Evolutionary conservation across 2,113 vertebrate genomes (phyloP).

Genomic region (Salvelinus sp.): DNA sequence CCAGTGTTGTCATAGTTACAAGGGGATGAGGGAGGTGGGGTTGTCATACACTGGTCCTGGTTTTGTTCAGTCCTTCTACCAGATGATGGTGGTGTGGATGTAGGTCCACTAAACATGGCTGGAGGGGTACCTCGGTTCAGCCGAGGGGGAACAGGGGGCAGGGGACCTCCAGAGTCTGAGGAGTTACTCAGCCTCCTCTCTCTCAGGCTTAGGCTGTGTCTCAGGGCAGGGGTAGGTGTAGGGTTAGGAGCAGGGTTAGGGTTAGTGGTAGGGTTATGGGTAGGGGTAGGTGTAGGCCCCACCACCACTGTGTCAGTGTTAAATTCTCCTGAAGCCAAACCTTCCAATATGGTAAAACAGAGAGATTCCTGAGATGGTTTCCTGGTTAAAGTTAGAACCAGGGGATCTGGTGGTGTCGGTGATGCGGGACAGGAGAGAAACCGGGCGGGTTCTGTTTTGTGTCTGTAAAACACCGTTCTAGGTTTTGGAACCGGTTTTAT

Average conservation of each 20-base stretch:
- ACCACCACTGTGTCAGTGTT: conserved; percentile 9
- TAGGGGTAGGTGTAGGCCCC: neutral
- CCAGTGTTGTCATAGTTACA: conserved; percentile 50
- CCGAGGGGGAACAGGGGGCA: conserved; percentile 67
- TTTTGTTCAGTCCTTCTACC: neutral
- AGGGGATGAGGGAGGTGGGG: conserved; percentile 17
- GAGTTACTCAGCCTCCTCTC: conserved; percentile 30
- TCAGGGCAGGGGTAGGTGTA: neutral
- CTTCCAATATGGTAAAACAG: conserved; percentile 67
- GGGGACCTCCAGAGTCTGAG: conserved; percentile 39
- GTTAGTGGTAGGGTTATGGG: neutral
- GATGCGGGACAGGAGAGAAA: conserved; percentile 26
- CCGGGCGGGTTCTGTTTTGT: conserved; percentile 43
- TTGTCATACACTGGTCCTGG: neutral
- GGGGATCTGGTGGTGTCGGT: neutral
- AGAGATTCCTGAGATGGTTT: conserved; percentile 62
- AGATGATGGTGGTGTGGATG: conserved; percentile 21
- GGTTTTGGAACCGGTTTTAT: conserved; percentile 89
- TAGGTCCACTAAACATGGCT: conserved; percentile 24
- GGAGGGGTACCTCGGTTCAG: conserved; percentile 42
- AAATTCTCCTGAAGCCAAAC: conserved; percentile 51
- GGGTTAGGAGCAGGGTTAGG: neutral
- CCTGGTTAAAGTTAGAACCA: conserved; percentile 18
- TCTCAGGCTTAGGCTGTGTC: conserved; percentile 20
- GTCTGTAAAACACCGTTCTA: conserved; percentile 86